Base-by-base conservation (phyloP, 2,888 invertebrate species). In the Drosophila fungiperda region DNA sequence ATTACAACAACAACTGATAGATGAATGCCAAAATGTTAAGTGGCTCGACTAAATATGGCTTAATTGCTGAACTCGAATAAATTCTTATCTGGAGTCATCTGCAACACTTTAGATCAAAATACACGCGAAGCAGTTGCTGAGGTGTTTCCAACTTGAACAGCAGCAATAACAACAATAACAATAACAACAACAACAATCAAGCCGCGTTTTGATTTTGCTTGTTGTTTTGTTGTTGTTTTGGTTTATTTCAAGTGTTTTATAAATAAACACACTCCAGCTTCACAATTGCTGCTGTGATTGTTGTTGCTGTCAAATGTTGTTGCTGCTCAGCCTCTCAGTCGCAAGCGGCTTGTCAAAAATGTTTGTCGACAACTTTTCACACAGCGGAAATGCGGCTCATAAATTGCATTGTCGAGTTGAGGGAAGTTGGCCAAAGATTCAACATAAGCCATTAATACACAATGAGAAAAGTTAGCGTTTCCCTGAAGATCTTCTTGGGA, bases 241-340 rank as follows among this genome's bases (percentile, higher is more conserved):
- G 29, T 29, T 29, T 71, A 82, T 83, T 78, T 90, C 88, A 81
- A 91, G 91, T 90, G 89, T 84, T 91, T 91, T 89, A 85, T 87
- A 91, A 91, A 91, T 87, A 91, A 90, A 90, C 80, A 89, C 79
- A 81, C 69, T 68, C 65, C 64, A 75, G 65, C 61, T 66, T 63
- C 76, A 69, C 49, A 61, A 50, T 40, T 62, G 65, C 53, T 77
- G 71, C 55, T 59, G 71, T 60, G 65, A 63, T 52, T 57, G 68
- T 38, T 67, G 58, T 38, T 67, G 63, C 23, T 68, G 63, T 29
- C 58, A 61, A 36, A 32, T 68, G 66, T 66, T 73, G 71, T 70
- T 82, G 83, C 65, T 81, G 63, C 75, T 80, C 68, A 79, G 60
- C 59, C 64, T 61, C 64, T 68, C 67, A 61, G 53, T 67, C 48